Percentiles rank a stretch among this genome's conserved stretches.
phyloP scores from a whole-genome alignment of 2,888 invertebrate species.

The Incurvaria masculella region DNA sequence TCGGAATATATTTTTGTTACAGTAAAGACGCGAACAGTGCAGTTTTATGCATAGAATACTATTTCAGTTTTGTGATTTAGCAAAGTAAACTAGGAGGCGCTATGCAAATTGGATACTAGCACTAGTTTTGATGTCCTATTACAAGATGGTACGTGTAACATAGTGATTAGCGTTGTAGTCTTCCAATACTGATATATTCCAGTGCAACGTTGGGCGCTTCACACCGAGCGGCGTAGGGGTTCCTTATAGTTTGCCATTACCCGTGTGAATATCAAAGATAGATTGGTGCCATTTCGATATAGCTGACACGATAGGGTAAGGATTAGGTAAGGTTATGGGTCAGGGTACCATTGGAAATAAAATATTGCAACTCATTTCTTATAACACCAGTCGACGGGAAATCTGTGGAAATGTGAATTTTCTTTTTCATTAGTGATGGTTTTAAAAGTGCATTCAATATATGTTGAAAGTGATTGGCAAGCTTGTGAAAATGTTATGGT shows the following conservation, averaged over 20 bases:
- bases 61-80: no score
- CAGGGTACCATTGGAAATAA: conserved; percentile 53
- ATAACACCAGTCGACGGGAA: conserved; percentile 2
- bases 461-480: no score
- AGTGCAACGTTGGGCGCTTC: background rate
- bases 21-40: background rate
- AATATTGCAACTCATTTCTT: conserved; percentile 28
- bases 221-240: conserved; percentile 23
- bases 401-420: no score
- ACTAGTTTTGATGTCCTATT: background rate
- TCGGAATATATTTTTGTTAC: background rate
- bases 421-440: no score
- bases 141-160: background rate
- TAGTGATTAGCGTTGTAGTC: conserved; percentile 47
- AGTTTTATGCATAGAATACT: background rate
- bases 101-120: background rate
- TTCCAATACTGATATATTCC: conserved; percentile 35
- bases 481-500: no score
- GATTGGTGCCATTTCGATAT: conserved; percentile 57
- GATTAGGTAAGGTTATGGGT: conserved; percentile 51
- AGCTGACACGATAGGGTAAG: conserved; percentile 52
- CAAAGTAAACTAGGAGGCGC: background rate
- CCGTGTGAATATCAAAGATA: conserved; percentile 49
- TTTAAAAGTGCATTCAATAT: no score
- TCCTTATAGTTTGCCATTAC: conserved; percentile 55